Evolutionary conservation across 2,888 invertebrate genomes (phyloP), one percentile per base, ranked within the genome.

Genomic region (Norana najaformis): DNA sequence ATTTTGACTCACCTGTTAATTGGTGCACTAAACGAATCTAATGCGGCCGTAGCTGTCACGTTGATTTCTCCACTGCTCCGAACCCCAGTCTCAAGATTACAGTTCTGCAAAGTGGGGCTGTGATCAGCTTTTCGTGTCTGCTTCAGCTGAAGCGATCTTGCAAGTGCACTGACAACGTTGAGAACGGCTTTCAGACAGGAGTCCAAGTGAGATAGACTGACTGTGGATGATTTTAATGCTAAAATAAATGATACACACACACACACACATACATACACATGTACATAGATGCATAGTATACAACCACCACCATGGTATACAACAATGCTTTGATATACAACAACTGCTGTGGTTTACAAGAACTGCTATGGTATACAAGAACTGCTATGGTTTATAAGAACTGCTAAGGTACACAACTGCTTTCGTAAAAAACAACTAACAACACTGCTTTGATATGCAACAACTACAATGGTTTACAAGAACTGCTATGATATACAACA

Each of bases 1-100:
- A 30, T 69, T 69, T n/a, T 69, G 69, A 69, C 69, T n/a, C 69
- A 69, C 69, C n/a, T 69, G 69, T 69, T 69, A 69, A n/a, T n/a
- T 69, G 69, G 69, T 69, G 69, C 30, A 69, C n/a, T n/a, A 16
- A 30, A n/a, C 11, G 69, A 69, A 69, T 69, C 69, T n/a, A n/a
- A n/a, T 5, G n/a, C n/a, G 8, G 69, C 69, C 13, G n/a, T n/a
- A 69, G 69, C 69, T 30, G 69, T n/a, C 69, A 69, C 69, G 30
- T n/a, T n/a, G 69, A 30, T 69, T 11, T n/a, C 69, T n/a, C 30
- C n/a, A n/a, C 69, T n/a, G 69, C 69, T n/a, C n/a, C 13, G 11
- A n/a, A 1, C n/a, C 8, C n/a, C n/a, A 5, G 69, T n/a, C 69
- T 69, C 69, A n/a, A n/a, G 5, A 11, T 30, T 30, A 69, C 69